Conservation (phyloP, 2,888 invertebrate genomes). For the Phrixothrix hirtus region DNA sequence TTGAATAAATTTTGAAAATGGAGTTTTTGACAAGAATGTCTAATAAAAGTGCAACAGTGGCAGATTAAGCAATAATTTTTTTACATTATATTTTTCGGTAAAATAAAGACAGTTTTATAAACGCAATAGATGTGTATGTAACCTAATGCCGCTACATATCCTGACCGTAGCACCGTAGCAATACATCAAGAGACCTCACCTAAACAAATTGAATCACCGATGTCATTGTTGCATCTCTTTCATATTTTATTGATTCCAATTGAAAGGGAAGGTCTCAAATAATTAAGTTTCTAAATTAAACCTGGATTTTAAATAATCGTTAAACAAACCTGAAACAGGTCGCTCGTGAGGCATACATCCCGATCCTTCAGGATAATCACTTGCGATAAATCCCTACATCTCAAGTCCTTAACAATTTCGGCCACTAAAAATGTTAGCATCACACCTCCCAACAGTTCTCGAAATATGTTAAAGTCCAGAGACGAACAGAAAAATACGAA, state of each 20-base stretch:
- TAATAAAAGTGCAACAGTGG: neutral
- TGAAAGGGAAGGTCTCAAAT: slow-evolving; percentile 21
- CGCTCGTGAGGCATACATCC: slow-evolving; percentile 12
- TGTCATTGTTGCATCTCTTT: slow-evolving; percentile 16
- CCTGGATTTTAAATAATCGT: neutral
- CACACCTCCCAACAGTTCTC: neutral
- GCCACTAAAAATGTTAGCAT: neutral
- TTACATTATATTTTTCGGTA: too few relatives aligned
- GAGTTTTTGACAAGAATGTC: too few relatives aligned
- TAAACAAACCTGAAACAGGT: slow-evolving; percentile 15
- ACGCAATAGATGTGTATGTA: too few relatives aligned
- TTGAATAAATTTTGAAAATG: too few relatives aligned
- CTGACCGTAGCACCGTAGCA: too few relatives aligned
- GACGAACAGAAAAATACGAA: neutral
- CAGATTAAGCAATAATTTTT: neutral
- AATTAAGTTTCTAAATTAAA: slow-evolving; percentile 21
- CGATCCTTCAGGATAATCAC: slow-evolving; percentile 16
- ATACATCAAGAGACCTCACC: slow-evolving; percentile 2
- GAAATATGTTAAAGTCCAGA: neutral
- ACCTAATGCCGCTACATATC: too few relatives aligned
- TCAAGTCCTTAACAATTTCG: slow-evolving; percentile 1
- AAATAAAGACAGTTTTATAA: too few relatives aligned
- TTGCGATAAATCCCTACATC: slow-evolving; percentile 13
- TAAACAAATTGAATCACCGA: slow-evolving; percentile 12
- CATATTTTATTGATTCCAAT: slow-evolving; percentile 9